Evolutionary conservation across 2,797 vertebrate genomes (phyloP).

Genomic region (Potorous gilbertii): DNA sequence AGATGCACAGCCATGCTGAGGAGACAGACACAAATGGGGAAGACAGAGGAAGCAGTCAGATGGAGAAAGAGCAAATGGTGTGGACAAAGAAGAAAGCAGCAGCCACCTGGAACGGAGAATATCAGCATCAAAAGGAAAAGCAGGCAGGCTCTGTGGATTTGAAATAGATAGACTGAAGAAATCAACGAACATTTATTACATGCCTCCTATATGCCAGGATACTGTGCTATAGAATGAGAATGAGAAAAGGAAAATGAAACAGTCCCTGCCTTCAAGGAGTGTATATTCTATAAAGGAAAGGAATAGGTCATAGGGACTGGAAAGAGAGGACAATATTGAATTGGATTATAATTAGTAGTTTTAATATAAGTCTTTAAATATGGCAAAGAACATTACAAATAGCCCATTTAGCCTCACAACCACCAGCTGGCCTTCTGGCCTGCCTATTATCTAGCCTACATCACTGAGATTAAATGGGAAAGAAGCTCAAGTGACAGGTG

Average conservation of each 20-base stretch:
- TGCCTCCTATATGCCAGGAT: neutral
- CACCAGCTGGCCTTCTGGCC: neutral
- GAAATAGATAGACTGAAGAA: neutral
- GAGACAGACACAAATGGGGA: neutral
- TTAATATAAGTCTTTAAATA: neutral
- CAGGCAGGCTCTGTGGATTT: neutral
- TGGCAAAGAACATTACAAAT: neutral
- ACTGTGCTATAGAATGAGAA: neutral
- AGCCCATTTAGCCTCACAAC: neutral
- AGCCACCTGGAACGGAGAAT: neutral
- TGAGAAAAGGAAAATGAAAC: neutral
- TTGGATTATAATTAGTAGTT: neutral
- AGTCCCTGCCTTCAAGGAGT: neutral
- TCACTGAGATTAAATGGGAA: neutral
- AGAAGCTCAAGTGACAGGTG: neutral
- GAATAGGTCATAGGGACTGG: neutral
- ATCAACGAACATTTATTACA: neutral
- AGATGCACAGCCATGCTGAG: neutral
- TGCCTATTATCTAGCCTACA: no score
- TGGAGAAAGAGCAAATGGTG: neutral
- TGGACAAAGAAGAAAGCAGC: neutral
- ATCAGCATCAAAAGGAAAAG: neutral
- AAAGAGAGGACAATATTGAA: neutral
- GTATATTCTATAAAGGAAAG: neutral
- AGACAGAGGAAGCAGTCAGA: neutral